A percentile compares a stretch with the other conserved stretches of the same genome.
Conservation (phyloP, 2,797 vertebrate species). For the Amphiprion clarkii region DNA sequence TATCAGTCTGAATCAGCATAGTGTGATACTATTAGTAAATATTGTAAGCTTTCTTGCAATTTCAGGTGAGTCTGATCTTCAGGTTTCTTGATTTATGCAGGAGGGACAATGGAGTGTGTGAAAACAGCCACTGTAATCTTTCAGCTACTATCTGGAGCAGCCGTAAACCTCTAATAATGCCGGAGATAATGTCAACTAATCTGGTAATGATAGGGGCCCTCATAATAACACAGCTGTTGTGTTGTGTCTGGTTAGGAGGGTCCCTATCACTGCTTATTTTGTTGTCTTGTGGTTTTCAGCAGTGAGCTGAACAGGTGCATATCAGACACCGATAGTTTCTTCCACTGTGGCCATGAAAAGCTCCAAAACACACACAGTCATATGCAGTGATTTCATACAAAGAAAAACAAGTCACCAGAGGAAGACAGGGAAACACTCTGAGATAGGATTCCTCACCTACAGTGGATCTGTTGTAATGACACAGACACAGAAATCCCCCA, state of each 20-base stretch:
- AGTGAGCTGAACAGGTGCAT: slow-evolving; percentile 5
- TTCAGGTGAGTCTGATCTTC: neutral
- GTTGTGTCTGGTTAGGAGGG: slow-evolving; percentile 2
- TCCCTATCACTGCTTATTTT: neutral
- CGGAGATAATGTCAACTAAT: slow-evolving; percentile 34
- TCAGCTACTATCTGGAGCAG: slow-evolving; percentile 18
- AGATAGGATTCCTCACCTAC: slow-evolving; percentile 50
- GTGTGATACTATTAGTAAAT: neutral
- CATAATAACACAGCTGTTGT: neutral
- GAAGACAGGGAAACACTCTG: slow-evolving; percentile 29
- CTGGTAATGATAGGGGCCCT: slow-evolving; percentile 30
- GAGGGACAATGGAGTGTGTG: neutral
- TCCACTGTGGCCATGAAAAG: neutral
- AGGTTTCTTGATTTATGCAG: neutral
- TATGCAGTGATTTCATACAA: slow-evolving; percentile 35
- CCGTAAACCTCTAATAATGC: slow-evolving; percentile 23
- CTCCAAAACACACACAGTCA: slow-evolving; percentile 6
- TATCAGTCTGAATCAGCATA: neutral
- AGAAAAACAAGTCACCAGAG: slow-evolving; percentile 37
- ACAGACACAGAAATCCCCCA: slow-evolving; percentile 49
- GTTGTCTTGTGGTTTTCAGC: neutral
- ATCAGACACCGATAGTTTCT: slow-evolving; percentile 14
- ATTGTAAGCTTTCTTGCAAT: neutral
- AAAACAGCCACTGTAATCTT: slow-evolving; percentile 17
- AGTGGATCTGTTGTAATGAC: slow-evolving; percentile 44